A percentile compares a stretch with the other conserved stretches of the same genome.
These are phyloP conservation scores for Chydorus sphaericus DNA, from an alignment of 2,888 invertebrate genomes.

Conservation along the genomic window DNA sequence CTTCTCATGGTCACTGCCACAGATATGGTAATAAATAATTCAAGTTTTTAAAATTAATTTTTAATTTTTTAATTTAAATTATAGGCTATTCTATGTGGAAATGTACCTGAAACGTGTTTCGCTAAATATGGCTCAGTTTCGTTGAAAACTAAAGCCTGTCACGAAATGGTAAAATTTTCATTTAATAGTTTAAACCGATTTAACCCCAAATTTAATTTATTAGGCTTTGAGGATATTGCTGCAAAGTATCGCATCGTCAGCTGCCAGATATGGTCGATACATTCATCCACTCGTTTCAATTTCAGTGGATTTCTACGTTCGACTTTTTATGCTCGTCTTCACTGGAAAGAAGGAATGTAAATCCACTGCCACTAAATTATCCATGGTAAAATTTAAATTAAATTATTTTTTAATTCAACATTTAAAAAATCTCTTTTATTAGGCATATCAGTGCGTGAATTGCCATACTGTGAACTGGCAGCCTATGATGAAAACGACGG, in stretches of 20 bases:
- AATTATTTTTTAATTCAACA: too few relatives aligned
- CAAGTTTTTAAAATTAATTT: neutral
- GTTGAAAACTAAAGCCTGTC: constrained; percentile 68
- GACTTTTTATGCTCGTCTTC: constrained; percentile 76
- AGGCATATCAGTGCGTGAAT: constrained; percentile 72
- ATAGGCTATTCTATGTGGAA: constrained; percentile 75
- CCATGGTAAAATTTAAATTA: neutral
- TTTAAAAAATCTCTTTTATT: too few relatives aligned
- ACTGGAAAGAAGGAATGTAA: constrained; percentile 73
- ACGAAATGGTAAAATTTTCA: constrained; percentile 62
- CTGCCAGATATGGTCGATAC: constrained; percentile 82
- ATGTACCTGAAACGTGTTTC: constrained; percentile 82
- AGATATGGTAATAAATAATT: constrained; percentile 71
- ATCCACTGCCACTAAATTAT: constrained; percentile 52
- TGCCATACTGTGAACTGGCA: constrained; percentile 69
- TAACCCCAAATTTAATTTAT: constrained; percentile 22
- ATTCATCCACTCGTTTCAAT: constrained; percentile 79
- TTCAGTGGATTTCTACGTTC: constrained; percentile 90
- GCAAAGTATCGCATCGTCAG: constrained; percentile 77
- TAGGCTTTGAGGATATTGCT: constrained; percentile 84
- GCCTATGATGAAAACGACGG: constrained; percentile 35
- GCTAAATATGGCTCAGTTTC: constrained; percentile 87
- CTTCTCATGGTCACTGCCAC: constrained; percentile 89
- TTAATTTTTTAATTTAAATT: neutral
- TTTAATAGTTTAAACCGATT: neutral